A percentile compares a stretch with the other conserved stretches of the same genome.
Conservation (phyloP, 2,113 vertebrate genomes). For the Tetrao urogallus region DNA sequence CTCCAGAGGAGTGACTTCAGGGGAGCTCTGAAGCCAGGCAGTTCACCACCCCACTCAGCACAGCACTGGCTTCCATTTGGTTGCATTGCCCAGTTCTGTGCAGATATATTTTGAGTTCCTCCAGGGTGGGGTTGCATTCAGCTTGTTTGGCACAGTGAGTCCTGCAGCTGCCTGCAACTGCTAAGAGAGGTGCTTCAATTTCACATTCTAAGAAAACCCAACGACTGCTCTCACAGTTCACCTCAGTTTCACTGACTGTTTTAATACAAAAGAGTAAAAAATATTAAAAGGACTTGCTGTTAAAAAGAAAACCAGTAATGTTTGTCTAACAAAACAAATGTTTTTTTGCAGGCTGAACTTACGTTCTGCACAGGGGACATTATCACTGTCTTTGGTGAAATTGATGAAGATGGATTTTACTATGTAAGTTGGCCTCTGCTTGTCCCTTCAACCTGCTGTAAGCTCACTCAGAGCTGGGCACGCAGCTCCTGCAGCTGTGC, state of each 20-base stretch:
- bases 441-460: neutral
- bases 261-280: neutral
- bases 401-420: slow-evolving; percentile 98
- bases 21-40: fast-evolving
- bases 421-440: slow-evolving; percentile 85
- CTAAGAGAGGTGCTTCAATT: neutral
- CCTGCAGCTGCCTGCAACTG: too few species aligned
- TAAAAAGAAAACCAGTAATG: neutral
- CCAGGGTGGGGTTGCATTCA: fast-evolving
- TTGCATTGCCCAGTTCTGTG: fast-evolving
- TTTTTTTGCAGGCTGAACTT: slow-evolving; percentile 86
- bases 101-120: too few species aligned
- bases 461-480: fast-evolving
- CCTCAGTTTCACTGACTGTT: neutral
- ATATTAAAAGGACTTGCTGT: fast-evolving
- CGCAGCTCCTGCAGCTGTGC: fast-evolving
- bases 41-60: neutral
- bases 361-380: slow-evolving; percentile 98
- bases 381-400: slow-evolving; percentile 93
- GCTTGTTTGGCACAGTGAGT: neutral
- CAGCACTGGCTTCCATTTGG: neutral
- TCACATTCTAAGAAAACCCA: neutral
- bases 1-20: fast-evolving
- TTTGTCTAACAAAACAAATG: neutral
- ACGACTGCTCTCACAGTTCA: neutral